Percentiles rank a stretch among this genome's conserved stretches.
Evolutionary conservation across 2,888 invertebrate genomes (phyloP).

Genomic region (Bombyx huttoni): DNA sequence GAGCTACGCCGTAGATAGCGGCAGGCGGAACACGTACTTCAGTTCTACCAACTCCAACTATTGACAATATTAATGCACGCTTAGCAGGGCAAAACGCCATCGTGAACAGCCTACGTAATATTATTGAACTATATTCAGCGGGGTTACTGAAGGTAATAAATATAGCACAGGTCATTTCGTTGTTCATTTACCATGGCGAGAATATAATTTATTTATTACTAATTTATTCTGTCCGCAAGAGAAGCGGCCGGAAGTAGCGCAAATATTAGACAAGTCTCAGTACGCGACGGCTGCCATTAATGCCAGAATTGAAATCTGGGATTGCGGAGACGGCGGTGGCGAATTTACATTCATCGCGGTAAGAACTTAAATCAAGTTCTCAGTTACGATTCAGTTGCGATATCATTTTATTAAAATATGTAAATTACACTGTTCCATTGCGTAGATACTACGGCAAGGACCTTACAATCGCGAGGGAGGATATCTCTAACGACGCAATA

Average conservation of each 20-base stretch:
- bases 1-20: slow-evolving; percentile 67
- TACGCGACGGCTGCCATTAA: slow-evolving; percentile 66
- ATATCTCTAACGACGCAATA: slow-evolving; percentile 62
- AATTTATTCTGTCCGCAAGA: slow-evolving; percentile 66
- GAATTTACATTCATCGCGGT: slow-evolving; percentile 72
- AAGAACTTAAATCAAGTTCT: slow-evolving; percentile 73
- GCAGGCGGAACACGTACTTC: slow-evolving; percentile 72
- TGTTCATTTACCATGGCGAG: slow-evolving; percentile 6
- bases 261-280: slow-evolving; percentile 67
- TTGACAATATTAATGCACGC: slow-evolving; percentile 73
- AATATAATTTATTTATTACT: slow-evolving; percentile 38
- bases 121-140: slow-evolving; percentile 23
- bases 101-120: slow-evolving; percentile 52
- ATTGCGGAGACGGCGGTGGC: slow-evolving; percentile 62
- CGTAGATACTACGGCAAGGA: slow-evolving; percentile 57
- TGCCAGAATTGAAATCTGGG: slow-evolving; percentile 72
- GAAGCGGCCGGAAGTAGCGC: slow-evolving; percentile 66
- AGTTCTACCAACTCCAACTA: slow-evolving; percentile 72
- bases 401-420: slow-evolving; percentile 73
- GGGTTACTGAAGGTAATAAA: neutral
- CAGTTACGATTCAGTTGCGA: slow-evolving; percentile 72
- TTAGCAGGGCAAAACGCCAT: slow-evolving; percentile 59
- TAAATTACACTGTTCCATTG: slow-evolving; percentile 61
- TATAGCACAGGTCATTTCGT: neutral
- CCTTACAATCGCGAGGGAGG: slow-evolving; percentile 56